phyloP scores from a whole-genome alignment of 2,888 invertebrate species.

The Argyresthia goedartella region DNA sequence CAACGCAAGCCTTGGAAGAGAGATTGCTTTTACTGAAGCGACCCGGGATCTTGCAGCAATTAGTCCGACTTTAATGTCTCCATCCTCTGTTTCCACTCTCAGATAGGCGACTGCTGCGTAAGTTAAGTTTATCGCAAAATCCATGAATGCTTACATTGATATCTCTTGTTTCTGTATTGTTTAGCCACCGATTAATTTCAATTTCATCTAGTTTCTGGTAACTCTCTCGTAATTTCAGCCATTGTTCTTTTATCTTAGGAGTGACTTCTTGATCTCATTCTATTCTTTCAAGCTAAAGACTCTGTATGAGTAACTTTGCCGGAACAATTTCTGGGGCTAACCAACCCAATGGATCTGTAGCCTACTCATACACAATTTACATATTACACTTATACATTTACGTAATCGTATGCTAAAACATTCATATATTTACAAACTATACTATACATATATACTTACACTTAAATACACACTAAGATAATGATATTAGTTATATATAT shows the following conservation, averaged over 20 bases:
- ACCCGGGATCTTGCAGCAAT: background rate
- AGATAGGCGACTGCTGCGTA: background rate
- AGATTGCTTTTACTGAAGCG: background rate
- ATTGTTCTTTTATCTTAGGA: conserved; percentile 1
- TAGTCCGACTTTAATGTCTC: background rate
- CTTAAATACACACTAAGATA: no score
- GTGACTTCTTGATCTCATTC: background rate
- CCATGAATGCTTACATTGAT: conserved; percentile 1
- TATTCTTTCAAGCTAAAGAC: background rate
- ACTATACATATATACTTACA: no score
- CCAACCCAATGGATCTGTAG: no score
- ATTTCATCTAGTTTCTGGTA: background rate
- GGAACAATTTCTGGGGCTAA: no score
- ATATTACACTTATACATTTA: no score
- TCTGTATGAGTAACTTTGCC: conserved; percentile 11
- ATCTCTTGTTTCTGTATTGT: conserved; percentile 4
- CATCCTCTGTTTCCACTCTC: background rate
- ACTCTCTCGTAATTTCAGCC: conserved; percentile 6
- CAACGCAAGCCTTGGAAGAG: conserved; percentile 1
- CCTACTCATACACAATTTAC: no score
- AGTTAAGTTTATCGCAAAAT: background rate
- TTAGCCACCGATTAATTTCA: background rate
- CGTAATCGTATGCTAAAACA: no score
- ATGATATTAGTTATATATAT: no score
- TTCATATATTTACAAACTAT: no score